These are phyloP conservation scores for Scaeva pyrastri DNA, from an alignment of 2,888 invertebrate genomes.

Conservation along the genomic window DNA sequence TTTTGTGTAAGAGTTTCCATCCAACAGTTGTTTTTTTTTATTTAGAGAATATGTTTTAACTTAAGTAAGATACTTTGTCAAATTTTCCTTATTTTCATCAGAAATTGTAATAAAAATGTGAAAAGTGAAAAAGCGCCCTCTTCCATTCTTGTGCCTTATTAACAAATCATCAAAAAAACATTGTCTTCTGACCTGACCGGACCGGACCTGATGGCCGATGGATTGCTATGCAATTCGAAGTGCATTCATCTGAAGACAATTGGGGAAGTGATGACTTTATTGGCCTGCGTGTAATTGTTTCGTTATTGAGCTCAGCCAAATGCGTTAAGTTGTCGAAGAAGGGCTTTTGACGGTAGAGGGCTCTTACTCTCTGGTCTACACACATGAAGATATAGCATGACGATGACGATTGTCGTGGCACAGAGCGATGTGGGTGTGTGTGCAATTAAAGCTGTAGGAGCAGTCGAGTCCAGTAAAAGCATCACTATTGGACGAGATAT, in stretches of 20 bases:
- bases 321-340: conserved; percentile 40
- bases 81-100: no score
- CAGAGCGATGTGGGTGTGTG: no score
- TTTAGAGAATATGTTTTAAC: no score
- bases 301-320: conserved; percentile 72
- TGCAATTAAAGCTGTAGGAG: conserved; percentile 40
- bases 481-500: not conserved
- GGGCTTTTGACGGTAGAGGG: conserved; percentile 15
- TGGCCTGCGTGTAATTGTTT: conserved; percentile 68
- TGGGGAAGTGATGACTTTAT: conserved; percentile 60
- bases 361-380: no score
- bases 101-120: no score
- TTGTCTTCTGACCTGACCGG: not conserved
- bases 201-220: not conserved
- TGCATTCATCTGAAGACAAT: conserved; percentile 58
- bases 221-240: conserved; percentile 42
- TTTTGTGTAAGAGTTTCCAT: no score
- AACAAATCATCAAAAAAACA: not conserved
- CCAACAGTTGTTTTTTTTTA: no score
- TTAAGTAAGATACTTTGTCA: no score
- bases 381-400: no score
- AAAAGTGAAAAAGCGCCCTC: not conserved
- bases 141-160: not conserved
- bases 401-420: not conserved
- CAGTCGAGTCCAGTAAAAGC: conserved; percentile 1